Conservation (phyloP, 1,140 invertebrate genomes). For the Aporrectodea caliginosa region DNA sequence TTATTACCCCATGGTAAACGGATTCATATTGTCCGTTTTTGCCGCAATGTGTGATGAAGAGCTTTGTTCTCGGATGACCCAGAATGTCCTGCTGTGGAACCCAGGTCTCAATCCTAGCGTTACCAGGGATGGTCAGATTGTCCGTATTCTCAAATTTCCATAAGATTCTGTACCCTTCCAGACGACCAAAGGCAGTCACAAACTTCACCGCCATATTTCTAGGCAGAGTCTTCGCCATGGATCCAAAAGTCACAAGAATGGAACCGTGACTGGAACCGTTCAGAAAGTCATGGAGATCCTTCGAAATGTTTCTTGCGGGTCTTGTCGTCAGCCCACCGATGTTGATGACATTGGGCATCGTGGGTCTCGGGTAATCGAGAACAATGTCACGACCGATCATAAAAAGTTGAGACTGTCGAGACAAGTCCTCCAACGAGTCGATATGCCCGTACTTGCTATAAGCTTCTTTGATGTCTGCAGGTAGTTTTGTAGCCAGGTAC, state of each 20-base stretch:
- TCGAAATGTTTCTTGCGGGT: neutral
- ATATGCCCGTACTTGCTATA: neutral
- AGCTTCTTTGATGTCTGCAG: neutral
- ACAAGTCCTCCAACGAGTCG: neutral
- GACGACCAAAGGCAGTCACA: no score
- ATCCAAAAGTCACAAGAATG: neutral
- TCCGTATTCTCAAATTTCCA: neutral
- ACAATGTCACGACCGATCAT: neutral
- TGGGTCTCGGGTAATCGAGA: neutral
- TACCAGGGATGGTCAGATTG: neutral
- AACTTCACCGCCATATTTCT: no score
- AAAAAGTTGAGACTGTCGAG: neutral
- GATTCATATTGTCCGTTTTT: slow-evolving; percentile 70
- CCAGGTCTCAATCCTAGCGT: slow-evolving; percentile 50
- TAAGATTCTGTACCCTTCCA: no score
- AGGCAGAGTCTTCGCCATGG: no score
- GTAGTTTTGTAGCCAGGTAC: neutral
- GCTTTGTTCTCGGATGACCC: slow-evolving; percentile 57
- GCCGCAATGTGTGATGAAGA: slow-evolving; percentile 71
- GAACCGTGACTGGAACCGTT: neutral
- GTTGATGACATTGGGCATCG: slow-evolving; percentile 4
- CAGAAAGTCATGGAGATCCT: neutral
- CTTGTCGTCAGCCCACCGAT: slow-evolving; percentile 14
- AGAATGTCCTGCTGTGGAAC: slow-evolving; percentile 76
- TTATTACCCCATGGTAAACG: slow-evolving; percentile 64